Evolutionary conservation across 2,888 invertebrate genomes (phyloP), one percentile per base, ranked within the genome.

Genomic region (Oscheius sp.): DNA sequence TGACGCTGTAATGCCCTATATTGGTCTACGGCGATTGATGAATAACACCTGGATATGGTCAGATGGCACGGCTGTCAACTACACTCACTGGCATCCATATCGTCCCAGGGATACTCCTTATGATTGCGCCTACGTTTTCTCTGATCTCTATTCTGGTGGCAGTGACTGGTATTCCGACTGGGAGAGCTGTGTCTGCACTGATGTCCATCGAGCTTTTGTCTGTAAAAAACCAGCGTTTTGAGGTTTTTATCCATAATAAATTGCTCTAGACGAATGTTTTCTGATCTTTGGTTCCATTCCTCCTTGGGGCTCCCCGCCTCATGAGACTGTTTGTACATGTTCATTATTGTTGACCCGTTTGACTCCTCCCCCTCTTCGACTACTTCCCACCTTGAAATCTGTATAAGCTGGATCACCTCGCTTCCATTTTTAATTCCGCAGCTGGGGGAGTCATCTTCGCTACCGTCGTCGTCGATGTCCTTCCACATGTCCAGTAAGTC

Each of bases 41-140:
- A 59, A 35, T 35, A 6, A n/a, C 5, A 21, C 29, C 16, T 59
- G 59, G 59, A 59, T 35, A 5, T 59, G 59, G 59, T 59, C 59
- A 3, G 59, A 59, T 59, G 59, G 59, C 2, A 27, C 59, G 18
- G 59, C n/a, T 2, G 12, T 27, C 41, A 21, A 59, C 59, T 59
- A 59, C 59, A 59, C 23, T 35, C 27, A 29, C 41, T 59, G 23
- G 23, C 27, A 23, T n/a, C 59, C 59, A 7, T 7, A 59, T n/a
- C 3, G 27, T 3, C 59, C 59, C 6, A 59, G 29, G 23, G 35
- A 29, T 13, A 55, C 35, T 9, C 35, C 35, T 9, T 35, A 35
- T 35, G 35, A 35, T 35, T 35, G 35, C 9, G 35, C 35, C 3
- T 35, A 35, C 35, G 35, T 35, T 9, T 35, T 35, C 35, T 35